Percentiles rank a stretch among this genome's conserved stretches.
Conservation (phyloP, 1,140 invertebrate genomes). For the Drosophila elegans region DNA sequence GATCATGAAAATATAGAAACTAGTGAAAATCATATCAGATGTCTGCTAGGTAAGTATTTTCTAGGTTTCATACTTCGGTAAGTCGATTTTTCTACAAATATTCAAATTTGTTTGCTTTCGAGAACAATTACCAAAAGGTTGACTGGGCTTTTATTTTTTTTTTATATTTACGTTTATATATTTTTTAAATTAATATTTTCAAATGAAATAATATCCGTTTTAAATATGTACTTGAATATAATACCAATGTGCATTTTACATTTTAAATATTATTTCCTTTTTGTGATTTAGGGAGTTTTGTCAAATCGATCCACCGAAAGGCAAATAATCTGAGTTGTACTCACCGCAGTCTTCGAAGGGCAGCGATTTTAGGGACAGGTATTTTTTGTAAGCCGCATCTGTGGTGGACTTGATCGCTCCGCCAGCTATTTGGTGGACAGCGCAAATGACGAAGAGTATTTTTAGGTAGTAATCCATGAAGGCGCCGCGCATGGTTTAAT, state of each 20-base stretch:
- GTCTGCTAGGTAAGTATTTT: background rate
- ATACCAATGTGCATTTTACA: too few species aligned
- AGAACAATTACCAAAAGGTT: too few species aligned
- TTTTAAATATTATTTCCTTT: too few species aligned
- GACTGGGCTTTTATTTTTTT: too few species aligned
- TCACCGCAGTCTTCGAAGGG: constrained; percentile 74
- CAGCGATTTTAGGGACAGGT: constrained; percentile 51
- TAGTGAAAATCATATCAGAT: constrained; percentile 5
- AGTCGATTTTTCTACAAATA: background rate
- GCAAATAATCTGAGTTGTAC: constrained; percentile 16
- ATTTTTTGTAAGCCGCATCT: constrained; percentile 64
- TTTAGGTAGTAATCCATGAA: constrained; percentile 62
- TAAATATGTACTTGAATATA: too few species aligned
- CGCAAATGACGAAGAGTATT: constrained; percentile 56
- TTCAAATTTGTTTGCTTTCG: too few species aligned
- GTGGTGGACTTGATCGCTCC: constrained; percentile 28
- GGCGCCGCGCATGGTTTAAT: constrained; percentile 65
- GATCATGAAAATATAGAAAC: constrained; percentile 36
- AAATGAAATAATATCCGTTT: too few species aligned
- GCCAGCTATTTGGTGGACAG: constrained; percentile 30
- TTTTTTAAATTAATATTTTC: too few species aligned
- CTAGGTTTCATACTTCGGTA: background rate
- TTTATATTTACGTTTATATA: too few species aligned
- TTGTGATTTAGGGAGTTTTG: background rate
- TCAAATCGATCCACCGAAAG: background rate